A percentile compares a stretch with the other conserved stretches of the same genome.
Evolutionary conservation across 2,113 vertebrate genomes (phyloP).

Genomic region (Dunckerocampus dactyliophorus): DNA sequence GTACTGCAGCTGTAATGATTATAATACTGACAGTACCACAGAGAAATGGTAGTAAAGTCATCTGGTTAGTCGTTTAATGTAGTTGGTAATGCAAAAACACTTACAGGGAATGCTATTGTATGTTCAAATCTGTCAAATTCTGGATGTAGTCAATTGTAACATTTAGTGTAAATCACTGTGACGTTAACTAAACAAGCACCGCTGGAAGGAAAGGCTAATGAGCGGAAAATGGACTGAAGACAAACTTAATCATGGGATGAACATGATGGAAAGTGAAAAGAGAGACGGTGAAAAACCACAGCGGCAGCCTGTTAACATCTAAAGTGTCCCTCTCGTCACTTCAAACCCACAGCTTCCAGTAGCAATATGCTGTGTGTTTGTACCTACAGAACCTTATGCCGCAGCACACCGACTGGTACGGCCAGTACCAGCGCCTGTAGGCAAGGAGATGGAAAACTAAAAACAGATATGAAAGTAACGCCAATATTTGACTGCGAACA

Average conservation of each 20-base stretch:
- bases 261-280: slow-evolving; percentile 23
- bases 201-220: slow-evolving; percentile 43
- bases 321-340: slow-evolving; percentile 2
- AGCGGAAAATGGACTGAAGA: slow-evolving; percentile 43
- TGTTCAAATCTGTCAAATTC: background rate
- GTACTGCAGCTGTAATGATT: background rate
- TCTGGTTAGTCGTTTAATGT: background rate
- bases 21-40: background rate
- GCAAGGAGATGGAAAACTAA: too few species aligned
- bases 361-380: background rate
- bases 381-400: background rate
- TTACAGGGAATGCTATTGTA: background rate
- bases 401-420: background rate
- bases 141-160: slow-evolving; percentile 16
- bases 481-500: slow-evolving; percentile 33
- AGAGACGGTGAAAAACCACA: slow-evolving; percentile 9
- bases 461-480: slow-evolving; percentile 8
- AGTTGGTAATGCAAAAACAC: background rate
- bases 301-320: background rate
- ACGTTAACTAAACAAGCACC: slow-evolving; percentile 51
- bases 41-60: background rate
- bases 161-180: slow-evolving; percentile 51
- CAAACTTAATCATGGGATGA: slow-evolving; percentile 44
- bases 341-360: background rate
- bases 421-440: too few species aligned